These are phyloP conservation scores for Sturnira hondurensis DNA, from an alignment of 2,113 vertebrate species.

Conservation along the genomic window DNA sequence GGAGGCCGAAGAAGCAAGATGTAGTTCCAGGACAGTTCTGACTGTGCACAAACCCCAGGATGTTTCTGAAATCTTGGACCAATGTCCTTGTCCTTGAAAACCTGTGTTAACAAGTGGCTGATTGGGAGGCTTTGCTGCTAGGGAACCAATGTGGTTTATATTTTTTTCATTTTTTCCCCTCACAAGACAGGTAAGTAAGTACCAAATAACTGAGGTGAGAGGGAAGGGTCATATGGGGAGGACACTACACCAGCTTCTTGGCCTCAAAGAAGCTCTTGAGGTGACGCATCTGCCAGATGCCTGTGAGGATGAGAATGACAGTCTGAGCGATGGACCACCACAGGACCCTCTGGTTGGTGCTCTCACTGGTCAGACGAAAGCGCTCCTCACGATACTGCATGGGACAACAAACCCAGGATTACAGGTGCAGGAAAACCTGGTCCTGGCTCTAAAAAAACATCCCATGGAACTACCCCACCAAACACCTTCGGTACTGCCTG, in stretches of 20 bases:
- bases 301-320: conserved; percentile 93
- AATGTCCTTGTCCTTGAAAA: conserved; percentile 37
- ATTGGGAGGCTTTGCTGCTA: not conserved
- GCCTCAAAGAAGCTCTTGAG: conserved; percentile 98
- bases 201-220: conserved; percentile 4
- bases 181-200: conserved; percentile 2
- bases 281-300: conserved; percentile 97
- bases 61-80: conserved; percentile 3
- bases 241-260: conserved; percentile 91
- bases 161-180: not conserved
- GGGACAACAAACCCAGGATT: not conserved
- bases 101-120: not conserved
- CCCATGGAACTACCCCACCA: not conserved
- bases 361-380: conserved; percentile 95
- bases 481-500: not conserved
- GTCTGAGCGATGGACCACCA: conserved; percentile 99
- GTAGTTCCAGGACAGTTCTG: not conserved
- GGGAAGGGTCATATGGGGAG: not conserved
- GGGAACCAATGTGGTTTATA: not conserved
- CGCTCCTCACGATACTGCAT: conserved; percentile 93
- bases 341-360: conserved; percentile 95
- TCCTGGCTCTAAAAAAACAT: too few species aligned
- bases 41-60: not conserved
- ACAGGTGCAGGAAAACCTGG: not conserved
- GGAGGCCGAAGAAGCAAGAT: not conserved